Base-by-base conservation (phyloP, 1,140 invertebrate species). In the Drosophila nikananu region DNA sequence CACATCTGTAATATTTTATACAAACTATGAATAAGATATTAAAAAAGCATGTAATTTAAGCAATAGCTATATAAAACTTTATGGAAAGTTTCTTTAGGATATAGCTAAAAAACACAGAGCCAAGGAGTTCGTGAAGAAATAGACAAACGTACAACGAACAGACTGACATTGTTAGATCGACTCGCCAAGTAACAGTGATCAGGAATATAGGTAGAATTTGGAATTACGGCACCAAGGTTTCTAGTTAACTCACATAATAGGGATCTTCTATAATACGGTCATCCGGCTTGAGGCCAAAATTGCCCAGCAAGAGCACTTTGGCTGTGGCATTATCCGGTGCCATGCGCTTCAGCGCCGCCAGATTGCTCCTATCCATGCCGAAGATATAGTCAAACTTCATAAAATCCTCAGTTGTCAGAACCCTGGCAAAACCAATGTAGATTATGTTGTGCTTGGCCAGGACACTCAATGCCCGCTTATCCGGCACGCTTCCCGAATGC, bases 301-400 rank as follows among this genome's bases (percentile, higher is more conserved):
- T 95, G n/a, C 97, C 97, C 54, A 98, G 94, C 8, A 98, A 84
- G 37, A 96, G 93, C 57, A 98, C 93, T 90, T 96, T 95, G 0
- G 97, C 96, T 81, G 94, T 96, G 63, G 93, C 93, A 73, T 94
- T 93, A 65, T 94, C 92, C 8, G 96, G 96, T 62, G 95, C 94
- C 71, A 95, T 93, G 25, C 91, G 91, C 37, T 95, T 95, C 10
- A 98, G 89, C 41, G 95, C 94, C 2, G 92, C 94, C 86, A 98
- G 96, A 90, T 98, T 98, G 42, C 95, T 94, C 58, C 96, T 94
- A 93, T 98, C 97, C 97, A 98, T 98, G 25, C 97, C 97, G 93
- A 98, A 96, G 67, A 98, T 98, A 83, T 95, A 97, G 87, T 98
- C 95, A 92, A 95, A 98, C 17, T 95, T 93, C 5, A 94, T 84